Evolutionary conservation across 2,888 invertebrate species (phyloP).

Genomic region (Cartodere bifasciata): DNA sequence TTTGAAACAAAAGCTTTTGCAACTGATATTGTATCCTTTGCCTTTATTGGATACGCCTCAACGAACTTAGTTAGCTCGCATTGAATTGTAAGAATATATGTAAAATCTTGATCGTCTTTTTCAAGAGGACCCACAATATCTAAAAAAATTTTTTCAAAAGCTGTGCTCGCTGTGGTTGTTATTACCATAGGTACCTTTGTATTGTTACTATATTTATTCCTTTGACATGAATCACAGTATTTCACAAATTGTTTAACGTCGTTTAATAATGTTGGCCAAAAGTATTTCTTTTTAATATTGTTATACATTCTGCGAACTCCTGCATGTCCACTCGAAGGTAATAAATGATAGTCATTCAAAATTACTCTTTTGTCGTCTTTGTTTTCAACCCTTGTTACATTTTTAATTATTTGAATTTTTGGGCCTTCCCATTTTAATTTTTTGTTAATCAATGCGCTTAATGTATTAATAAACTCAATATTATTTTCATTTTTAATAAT

Average conservation of each 20-base stretch:
- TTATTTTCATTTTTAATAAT: too few species aligned
- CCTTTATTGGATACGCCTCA: too few species aligned
- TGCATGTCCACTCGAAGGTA: neutral
- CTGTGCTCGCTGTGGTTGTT: constrained; percentile 4
- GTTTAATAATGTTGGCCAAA: constrained; percentile 1
- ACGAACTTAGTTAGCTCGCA: too few species aligned
- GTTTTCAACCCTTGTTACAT: too few species aligned
- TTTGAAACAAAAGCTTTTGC: too few species aligned
- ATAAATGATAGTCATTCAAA: too few species aligned
- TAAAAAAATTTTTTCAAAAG: constrained; percentile 5
- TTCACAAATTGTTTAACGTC: constrained; percentile 2
- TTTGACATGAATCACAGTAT: constrained; percentile 1
- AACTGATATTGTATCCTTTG: too few species aligned
- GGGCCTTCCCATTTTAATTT: constrained; percentile 2
- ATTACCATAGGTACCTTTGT: constrained; percentile 4
- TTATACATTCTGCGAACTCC: constrained; percentile 4
- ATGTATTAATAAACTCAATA: too few species aligned
- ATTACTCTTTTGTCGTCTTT: too few species aligned
- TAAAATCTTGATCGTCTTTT: constrained; percentile 2
- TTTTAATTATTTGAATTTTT: constrained; percentile 1
- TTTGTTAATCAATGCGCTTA: too few species aligned
- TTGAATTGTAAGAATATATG: too few species aligned
- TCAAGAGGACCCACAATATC: constrained; percentile 5
- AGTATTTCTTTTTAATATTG: constrained; percentile 4
- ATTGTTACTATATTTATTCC: constrained; percentile 1